Conservation (phyloP, 2,888 invertebrate genomes). For the Idaea straminata region DNA sequence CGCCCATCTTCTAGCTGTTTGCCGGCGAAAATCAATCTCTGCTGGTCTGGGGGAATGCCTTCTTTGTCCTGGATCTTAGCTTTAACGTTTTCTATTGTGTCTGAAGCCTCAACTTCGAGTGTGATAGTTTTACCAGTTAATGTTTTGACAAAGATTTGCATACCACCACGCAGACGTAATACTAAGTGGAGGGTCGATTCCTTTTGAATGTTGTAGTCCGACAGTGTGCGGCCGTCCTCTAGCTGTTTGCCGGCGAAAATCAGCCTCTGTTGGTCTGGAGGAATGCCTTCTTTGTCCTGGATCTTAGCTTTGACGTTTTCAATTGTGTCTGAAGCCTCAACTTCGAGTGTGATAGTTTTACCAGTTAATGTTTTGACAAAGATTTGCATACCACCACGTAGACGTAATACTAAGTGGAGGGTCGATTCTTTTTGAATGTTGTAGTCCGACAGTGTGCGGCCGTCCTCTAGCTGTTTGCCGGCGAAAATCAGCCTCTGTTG, state of each 20-base stretch:
- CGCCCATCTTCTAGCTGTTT: constrained; percentile 27
- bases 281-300: constrained; percentile 29
- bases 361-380: constrained; percentile 27
- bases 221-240: constrained; percentile 26
- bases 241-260: constrained; percentile 29
- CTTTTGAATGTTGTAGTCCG: constrained; percentile 28
- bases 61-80: constrained; percentile 26
- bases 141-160: constrained; percentile 25
- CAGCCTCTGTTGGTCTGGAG: constrained; percentile 27
- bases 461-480: constrained; percentile 29
- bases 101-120: constrained; percentile 21
- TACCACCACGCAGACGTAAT: constrained; percentile 24
- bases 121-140: constrained; percentile 24
- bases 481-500: constrained; percentile 29
- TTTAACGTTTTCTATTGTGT: constrained; percentile 23
- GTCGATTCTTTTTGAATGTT: constrained; percentile 31
- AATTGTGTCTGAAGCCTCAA: constrained; percentile 26
- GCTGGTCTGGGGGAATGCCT: constrained; percentile 26
- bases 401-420: constrained; percentile 26
- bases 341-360: constrained; percentile 25
- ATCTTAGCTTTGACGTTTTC: constrained; percentile 29
- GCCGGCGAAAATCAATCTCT: constrained; percentile 25
- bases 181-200: constrained; percentile 26
- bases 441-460: constrained; percentile 27
- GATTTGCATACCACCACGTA: constrained; percentile 31